Percentiles rank a stretch among this genome's conserved stretches.
Evolutionary conservation across 2,113 vertebrate species (phyloP).

Genomic region (Leptodactylus fuscus): DNA sequence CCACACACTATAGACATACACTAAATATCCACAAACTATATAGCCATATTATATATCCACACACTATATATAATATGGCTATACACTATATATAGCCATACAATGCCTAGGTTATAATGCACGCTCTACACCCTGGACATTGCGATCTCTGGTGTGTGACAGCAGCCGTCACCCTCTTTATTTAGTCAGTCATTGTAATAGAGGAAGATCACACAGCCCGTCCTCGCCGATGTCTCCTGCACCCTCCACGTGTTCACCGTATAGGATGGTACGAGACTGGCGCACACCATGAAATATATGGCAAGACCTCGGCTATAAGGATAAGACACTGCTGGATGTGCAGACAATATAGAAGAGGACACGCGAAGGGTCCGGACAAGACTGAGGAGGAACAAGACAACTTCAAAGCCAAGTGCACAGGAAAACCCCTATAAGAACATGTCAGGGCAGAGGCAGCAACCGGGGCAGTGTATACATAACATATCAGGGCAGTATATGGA

Average conservation of each 20-base stretch:
- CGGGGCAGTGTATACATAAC: background rate
- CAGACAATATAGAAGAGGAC: background rate
- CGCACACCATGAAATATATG: background rate
- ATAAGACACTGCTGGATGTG: background rate
- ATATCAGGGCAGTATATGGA: no score
- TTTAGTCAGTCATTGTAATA: background rate
- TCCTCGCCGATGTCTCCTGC: background rate
- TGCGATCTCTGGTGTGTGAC: background rate
- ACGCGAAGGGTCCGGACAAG: background rate
- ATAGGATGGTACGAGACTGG: background rate
- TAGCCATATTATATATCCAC: no score
- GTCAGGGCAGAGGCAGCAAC: background rate
- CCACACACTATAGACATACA: no score
- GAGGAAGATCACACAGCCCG: background rate
- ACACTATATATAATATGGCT: no score
- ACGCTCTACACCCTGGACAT: background rate
- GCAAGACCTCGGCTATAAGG: background rate
- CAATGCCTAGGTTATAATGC: background rate
- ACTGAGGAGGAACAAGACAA: background rate
- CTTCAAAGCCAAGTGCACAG: background rate
- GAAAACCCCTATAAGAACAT: conserved; percentile 6
- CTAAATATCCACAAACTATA: background rate
- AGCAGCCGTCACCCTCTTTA: background rate
- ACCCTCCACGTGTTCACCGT: background rate
- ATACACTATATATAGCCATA: background rate